Evolutionary conservation across 2,888 invertebrate genomes (phyloP).

Genomic region (Ophonus ardosiacus): DNA sequence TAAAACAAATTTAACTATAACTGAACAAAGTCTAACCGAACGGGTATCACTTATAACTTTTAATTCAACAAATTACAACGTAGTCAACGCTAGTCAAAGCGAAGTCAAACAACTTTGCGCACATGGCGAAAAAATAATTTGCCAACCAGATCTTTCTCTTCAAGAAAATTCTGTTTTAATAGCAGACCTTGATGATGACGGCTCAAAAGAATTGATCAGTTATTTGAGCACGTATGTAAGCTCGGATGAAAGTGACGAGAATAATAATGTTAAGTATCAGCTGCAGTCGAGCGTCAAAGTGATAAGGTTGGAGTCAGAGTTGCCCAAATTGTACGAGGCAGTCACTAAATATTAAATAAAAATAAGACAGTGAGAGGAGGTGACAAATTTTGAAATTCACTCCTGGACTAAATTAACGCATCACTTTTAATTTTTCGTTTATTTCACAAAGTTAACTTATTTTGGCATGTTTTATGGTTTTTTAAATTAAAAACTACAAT

Average conservation of each 20-base stretch:
- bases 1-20: slow-evolving; percentile 8
- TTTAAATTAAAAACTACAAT: too few species aligned
- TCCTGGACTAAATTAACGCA: not conserved
- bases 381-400: not conserved
- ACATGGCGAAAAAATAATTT: slow-evolving; percentile 75
- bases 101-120: slow-evolving; percentile 86
- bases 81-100: slow-evolving; percentile 88
- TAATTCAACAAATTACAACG: slow-evolving; percentile 84
- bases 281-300: slow-evolving; percentile 84
- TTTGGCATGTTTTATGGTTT: too few species aligned
- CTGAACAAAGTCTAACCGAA: slow-evolving; percentile 79
- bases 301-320: slow-evolving; percentile 84
- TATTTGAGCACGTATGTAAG: slow-evolving; percentile 83
- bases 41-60: slow-evolving; percentile 88
- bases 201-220: slow-evolving; percentile 87
- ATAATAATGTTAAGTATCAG: slow-evolving; percentile 76
- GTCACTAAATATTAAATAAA: slow-evolving; percentile 67
- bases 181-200: slow-evolving; percentile 86
- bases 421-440: too few species aligned
- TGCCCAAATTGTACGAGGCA: slow-evolving; percentile 83
- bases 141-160: slow-evolving; percentile 86
- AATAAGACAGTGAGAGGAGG: not conserved
- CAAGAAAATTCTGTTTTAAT: slow-evolving; percentile 86
- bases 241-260: slow-evolving; percentile 72
- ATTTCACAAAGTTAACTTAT: too few species aligned